These are phyloP conservation scores for Hylomyscus alleni DNA, from an alignment of 2,797 vertebrate species.

Conservation along the genomic window DNA sequence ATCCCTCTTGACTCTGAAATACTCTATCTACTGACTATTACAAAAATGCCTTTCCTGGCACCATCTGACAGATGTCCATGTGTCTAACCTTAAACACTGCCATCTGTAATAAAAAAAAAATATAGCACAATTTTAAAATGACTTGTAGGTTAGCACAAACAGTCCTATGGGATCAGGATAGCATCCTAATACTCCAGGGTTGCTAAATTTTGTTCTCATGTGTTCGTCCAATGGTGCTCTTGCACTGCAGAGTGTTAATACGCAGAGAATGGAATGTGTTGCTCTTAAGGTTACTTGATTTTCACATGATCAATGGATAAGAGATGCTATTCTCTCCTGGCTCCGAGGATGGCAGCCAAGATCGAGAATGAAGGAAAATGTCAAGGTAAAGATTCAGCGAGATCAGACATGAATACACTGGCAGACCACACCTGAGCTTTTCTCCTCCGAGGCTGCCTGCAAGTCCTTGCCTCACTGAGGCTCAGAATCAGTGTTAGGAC, in stretches of 20 bases:
- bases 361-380: neutral
- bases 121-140: neutral
- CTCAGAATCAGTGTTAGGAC: neutral
- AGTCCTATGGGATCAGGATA: neutral
- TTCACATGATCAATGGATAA: neutral
- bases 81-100: neutral
- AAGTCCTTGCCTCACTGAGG: neutral
- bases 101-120: slow-evolving; percentile 38
- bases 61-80: neutral
- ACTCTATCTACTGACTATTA: neutral
- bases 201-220: neutral
- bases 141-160: neutral
- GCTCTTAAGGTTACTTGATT: neutral
- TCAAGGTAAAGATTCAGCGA: neutral
- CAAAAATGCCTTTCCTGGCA: neutral
- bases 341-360: neutral
- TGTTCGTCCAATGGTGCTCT: neutral
- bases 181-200: neutral
- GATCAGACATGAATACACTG: neutral
- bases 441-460: neutral
- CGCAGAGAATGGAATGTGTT: neutral
- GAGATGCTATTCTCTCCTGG: neutral
- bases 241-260: neutral
- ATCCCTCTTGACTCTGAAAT: neutral
- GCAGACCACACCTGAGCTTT: neutral